Percentiles rank a stretch among this genome's conserved stretches.
Conservation (phyloP, 2,888 invertebrate species). For the Choristoneura rosaceana region DNA sequence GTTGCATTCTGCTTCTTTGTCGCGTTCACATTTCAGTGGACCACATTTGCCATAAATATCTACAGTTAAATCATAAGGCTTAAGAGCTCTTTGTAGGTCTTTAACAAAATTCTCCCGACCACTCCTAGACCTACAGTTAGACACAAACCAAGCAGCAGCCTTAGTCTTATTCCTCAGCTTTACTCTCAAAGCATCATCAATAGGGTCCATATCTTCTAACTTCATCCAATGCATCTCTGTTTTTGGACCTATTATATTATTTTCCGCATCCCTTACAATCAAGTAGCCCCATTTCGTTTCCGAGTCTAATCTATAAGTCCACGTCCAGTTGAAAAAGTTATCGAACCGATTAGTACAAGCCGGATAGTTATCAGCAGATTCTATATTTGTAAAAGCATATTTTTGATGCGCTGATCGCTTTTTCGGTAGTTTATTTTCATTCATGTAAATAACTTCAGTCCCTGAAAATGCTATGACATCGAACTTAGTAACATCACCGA, state of each 20-base stretch:
- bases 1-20: slow-evolving; percentile 54
- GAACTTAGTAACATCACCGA: slow-evolving; percentile 59
- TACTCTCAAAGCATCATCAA: slow-evolving; percentile 50
- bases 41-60: slow-evolving; percentile 62
- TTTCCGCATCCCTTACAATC: slow-evolving; percentile 58
- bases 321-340: slow-evolving; percentile 74
- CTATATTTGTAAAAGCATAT: slow-evolving; percentile 67
- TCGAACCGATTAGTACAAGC: slow-evolving; percentile 58
- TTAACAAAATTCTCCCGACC: slow-evolving; percentile 51
- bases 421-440: slow-evolving; percentile 48
- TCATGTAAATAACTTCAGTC: slow-evolving; percentile 54
- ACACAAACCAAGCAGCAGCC: slow-evolving; percentile 66
- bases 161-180: slow-evolving; percentile 50
- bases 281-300: slow-evolving; percentile 71
- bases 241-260: slow-evolving; percentile 63
- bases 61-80: slow-evolving; percentile 55
- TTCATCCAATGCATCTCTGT: slow-evolving; percentile 65
- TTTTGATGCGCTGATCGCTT: slow-evolving; percentile 63
- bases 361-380: slow-evolving; percentile 67
- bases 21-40: slow-evolving; percentile 47
- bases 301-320: slow-evolving; percentile 69
- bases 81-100: slow-evolving; percentile 53
- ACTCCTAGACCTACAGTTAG: slow-evolving; percentile 59
- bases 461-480: slow-evolving; percentile 67
- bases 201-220: slow-evolving; percentile 55